These are phyloP conservation scores for Myotis davidii DNA, from an alignment of 2,113 vertebrate genomes.

Conservation along the genomic window DNA sequence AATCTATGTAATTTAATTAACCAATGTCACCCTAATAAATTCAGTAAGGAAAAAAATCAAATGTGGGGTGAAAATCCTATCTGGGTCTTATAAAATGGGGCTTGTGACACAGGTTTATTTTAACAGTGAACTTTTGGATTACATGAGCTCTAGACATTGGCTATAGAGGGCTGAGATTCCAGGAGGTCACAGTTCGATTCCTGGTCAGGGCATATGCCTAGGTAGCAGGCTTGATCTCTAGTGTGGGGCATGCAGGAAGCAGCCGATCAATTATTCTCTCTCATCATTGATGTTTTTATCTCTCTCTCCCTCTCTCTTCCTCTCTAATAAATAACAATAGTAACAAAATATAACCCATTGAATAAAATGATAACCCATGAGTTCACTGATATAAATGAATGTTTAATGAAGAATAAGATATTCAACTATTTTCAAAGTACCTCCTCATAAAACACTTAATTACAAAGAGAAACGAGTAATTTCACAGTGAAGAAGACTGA, in stretches of 20 bases:
- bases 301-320: too few species aligned
- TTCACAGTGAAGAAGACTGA: neutral
- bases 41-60: neutral
- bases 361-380: constrained; percentile 44
- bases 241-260: too few species aligned
- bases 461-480: constrained; percentile 7
- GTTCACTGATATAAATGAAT: constrained; percentile 16
- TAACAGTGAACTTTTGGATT: neutral
- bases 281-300: too few species aligned
- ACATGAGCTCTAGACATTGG: neutral
- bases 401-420: constrained; percentile 46
- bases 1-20: neutral
- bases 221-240: too few species aligned
- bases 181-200: neutral
- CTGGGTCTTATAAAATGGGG: neutral
- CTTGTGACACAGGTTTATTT: neutral
- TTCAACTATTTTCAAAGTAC: constrained; percentile 42
- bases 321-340: neutral
- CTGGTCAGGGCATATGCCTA: too few species aligned
- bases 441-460: constrained; percentile 23
- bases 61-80: neutral
- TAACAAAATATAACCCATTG: neutral
- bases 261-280: too few species aligned
- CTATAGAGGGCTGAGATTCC: neutral
- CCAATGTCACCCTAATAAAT: neutral